A percentile compares a stretch with the other conserved stretches of the same genome.
These are phyloP conservation scores for Agrochola macilenta DNA, from an alignment of 2,888 invertebrate species.

Conservation along the genomic window DNA sequence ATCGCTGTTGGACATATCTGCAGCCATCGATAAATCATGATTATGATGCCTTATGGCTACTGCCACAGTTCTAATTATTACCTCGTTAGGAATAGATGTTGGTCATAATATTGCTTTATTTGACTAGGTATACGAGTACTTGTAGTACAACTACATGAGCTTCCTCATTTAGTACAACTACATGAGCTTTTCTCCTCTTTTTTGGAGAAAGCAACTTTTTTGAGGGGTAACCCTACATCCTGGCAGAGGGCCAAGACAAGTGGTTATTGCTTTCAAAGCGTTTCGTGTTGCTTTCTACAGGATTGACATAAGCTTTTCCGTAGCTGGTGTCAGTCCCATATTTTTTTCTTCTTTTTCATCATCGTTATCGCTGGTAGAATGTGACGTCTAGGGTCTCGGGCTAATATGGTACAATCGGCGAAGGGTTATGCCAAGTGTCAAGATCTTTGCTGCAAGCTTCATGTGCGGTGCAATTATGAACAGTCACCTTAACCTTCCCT, in stretches of 20 bases:
- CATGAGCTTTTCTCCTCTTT: background rate
- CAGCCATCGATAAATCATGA: slow-evolving; percentile 52
- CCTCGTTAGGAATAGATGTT: slow-evolving; percentile 21
- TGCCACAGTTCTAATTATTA: slow-evolving; percentile 37
- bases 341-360: too few species aligned
- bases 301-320: too few species aligned
- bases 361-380: too few species aligned
- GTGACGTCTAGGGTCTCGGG: too few species aligned
- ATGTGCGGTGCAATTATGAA: background rate
- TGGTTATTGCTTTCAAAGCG: too few species aligned
- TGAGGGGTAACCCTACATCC: background rate
- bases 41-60: slow-evolving; percentile 50
- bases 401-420: too few species aligned
- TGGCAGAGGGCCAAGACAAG: background rate
- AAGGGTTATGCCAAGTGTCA: too few species aligned
- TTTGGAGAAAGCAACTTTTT: background rate
- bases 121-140: background rate
- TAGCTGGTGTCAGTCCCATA: too few species aligned
- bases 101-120: background rate
- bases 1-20: slow-evolving; percentile 51
- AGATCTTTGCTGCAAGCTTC: too few species aligned
- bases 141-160: background rate
- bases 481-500: too few species aligned
- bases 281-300: too few species aligned
- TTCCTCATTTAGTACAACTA: background rate